Evolutionary conservation across 2,113 vertebrate genomes (phyloP).

Genomic region (Tauraco erythrolophus): DNA sequence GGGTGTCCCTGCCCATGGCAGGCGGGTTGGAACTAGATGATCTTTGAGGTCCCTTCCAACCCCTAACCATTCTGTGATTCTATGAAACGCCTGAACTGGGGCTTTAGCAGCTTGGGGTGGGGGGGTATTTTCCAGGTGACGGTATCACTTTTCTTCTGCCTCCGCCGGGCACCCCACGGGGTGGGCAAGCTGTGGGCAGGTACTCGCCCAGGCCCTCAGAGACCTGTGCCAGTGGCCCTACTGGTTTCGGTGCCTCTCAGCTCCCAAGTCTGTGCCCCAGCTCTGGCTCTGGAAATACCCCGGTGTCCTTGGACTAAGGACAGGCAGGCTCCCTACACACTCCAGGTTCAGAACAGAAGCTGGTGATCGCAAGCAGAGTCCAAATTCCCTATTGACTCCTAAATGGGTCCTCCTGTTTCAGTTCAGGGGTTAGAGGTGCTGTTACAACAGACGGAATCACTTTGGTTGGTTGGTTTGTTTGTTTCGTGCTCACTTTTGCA

Average conservation of each 20-base stretch:
- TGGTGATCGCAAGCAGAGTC: not conserved
- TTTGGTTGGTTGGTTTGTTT: not conserved
- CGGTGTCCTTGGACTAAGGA: rapidly evolving
- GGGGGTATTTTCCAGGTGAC: not conserved
- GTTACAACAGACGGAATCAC: not conserved
- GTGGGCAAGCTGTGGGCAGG: not conserved
- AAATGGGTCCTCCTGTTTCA: not conserved
- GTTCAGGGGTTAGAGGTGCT: not conserved
- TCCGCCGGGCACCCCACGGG: rapidly evolving
- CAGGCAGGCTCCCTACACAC: not conserved
- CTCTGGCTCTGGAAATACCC: not conserved
- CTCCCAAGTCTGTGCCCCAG: not conserved
- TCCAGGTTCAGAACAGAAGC: not conserved
- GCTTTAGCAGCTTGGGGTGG: not conserved
- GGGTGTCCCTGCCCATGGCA: no score
- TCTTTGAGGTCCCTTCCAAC: no score
- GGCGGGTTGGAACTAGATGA: no score
- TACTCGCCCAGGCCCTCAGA: rapidly evolving
- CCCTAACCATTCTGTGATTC: no score
- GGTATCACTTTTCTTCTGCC: not conserved
- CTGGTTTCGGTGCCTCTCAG: not conserved
- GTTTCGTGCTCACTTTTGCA: not conserved
- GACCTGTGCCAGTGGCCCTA: rapidly evolving
- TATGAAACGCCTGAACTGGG: not conserved
- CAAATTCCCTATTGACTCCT: rapidly evolving